phyloP scores from a whole-genome alignment of 2,797 vertebrate species.

The Etheostoma nigrum region DNA sequence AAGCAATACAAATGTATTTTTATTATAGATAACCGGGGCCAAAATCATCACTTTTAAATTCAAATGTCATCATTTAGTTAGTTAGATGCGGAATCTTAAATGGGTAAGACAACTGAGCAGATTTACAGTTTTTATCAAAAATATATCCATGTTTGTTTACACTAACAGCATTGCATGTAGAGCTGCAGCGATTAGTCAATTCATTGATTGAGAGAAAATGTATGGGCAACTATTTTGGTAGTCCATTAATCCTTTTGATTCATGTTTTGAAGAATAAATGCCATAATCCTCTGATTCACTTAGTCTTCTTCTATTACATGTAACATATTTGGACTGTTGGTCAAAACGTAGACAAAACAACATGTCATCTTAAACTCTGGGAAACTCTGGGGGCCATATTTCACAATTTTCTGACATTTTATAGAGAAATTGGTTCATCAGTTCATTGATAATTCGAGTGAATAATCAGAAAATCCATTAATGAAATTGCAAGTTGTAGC shows the following conservation, averaged over 20 bases:
- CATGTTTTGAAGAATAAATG: not conserved
- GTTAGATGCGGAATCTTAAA: constrained; percentile 1
- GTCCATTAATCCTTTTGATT: not conserved
- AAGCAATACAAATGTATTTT: constrained; percentile 60
- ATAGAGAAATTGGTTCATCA: not conserved
- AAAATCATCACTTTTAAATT: not conserved
- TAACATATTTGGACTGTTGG: not conserved
- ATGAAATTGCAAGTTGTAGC: not conserved
- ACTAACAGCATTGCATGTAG: not conserved
- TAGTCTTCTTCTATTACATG: not conserved
- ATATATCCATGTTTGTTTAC: not conserved
- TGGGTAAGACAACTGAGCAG: not conserved
- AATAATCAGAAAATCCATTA: not conserved
- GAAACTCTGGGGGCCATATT: not conserved
- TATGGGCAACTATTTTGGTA: not conserved
- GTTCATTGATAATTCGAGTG: not conserved
- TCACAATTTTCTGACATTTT: constrained; percentile 1
- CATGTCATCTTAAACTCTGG: not conserved
- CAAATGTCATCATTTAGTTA: not conserved
- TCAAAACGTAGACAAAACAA: not conserved
- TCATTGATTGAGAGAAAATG: not conserved
- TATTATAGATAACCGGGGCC: constrained; percentile 37
- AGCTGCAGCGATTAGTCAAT: not conserved
- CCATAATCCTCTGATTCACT: not conserved
- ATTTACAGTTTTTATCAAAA: constrained; percentile 6